Evolutionary conservation across 2,888 invertebrate species (phyloP).

Genomic region (Oligia fasciuncula): DNA sequence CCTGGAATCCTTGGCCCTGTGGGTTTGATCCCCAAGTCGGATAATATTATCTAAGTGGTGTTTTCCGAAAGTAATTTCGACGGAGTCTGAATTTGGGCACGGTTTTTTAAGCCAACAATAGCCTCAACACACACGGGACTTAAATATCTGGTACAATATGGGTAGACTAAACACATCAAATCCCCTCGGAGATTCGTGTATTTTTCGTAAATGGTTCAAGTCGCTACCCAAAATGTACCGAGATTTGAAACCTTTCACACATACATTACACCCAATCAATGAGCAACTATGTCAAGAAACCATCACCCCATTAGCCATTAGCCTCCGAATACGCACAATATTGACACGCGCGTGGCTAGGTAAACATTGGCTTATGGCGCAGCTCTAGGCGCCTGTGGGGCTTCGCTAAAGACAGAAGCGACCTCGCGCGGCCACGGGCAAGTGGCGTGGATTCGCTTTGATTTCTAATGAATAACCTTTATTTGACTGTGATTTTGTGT

Average conservation of each 20-base stretch:
- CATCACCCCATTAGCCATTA: not conserved
- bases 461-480: conserved; percentile 57
- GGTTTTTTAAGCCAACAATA: not conserved
- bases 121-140: not conserved
- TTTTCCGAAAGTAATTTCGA: too few relatives aligned
- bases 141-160: not conserved
- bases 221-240: not conserved
- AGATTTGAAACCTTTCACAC: not conserved
- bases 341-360: conserved; percentile 51
- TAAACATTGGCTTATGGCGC: conserved; percentile 71
- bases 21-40: too few relatives aligned
- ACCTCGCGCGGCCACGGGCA: conserved; percentile 73
- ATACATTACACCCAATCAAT: not conserved
- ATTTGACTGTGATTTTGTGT: conserved; percentile 10
- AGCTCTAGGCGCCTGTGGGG: conserved; percentile 63
- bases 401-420: conserved; percentile 77
- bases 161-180: not conserved
- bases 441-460: conserved; percentile 61
- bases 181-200: not conserved
- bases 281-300: conserved; percentile 4
- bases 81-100: not conserved
- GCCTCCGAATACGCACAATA: conserved; percentile 34
- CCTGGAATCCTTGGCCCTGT: too few relatives aligned
- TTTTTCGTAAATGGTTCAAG: not conserved
- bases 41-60: too few relatives aligned